Evolutionary conservation across 2,888 invertebrate genomes (phyloP).

Genomic region (Leptarthrus brevirostris): DNA sequence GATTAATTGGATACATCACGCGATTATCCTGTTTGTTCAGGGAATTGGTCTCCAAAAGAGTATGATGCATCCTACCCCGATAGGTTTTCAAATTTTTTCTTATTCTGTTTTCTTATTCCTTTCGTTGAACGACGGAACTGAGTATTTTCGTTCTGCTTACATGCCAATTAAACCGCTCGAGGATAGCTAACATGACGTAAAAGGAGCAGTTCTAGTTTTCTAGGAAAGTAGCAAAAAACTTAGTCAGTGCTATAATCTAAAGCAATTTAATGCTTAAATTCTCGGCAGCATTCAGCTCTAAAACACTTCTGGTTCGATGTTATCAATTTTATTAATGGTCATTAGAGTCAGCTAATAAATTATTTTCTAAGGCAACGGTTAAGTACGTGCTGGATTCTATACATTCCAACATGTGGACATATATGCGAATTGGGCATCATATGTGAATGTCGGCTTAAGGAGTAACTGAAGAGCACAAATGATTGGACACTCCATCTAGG

Average conservation of each 20-base stretch:
- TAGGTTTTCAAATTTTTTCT: too few relatives aligned
- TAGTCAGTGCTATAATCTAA: neutral
- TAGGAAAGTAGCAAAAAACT: neutral
- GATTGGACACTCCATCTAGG: conserved; percentile 3
- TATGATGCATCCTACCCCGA: neutral
- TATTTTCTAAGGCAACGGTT: neutral
- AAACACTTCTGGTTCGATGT: conserved; percentile 21
- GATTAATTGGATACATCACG: conserved; percentile 24
- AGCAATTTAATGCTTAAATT: too few relatives aligned
- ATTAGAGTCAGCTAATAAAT: conserved; percentile 37
- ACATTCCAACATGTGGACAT: neutral
- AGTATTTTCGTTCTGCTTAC: too few relatives aligned
- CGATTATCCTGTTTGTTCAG: conserved; percentile 24
- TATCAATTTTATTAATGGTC: conserved; percentile 45
- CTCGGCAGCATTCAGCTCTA: conserved; percentile 8
- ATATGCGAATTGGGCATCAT: neutral
- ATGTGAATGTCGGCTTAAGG: too few relatives aligned
- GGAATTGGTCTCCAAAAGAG: conserved; percentile 26
- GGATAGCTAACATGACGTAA: too few relatives aligned
- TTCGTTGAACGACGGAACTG: too few relatives aligned
- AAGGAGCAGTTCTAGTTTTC: neutral
- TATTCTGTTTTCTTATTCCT: too few relatives aligned
- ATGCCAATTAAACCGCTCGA: neutral
- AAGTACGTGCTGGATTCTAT: neutral
- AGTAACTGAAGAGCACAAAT: neutral